A percentile compares a stretch with the other conserved stretches of the same genome.
These are phyloP conservation scores for Cochlearius cochlearius DNA, from an alignment of 2,113 vertebrate species.

Conservation along the genomic window DNA sequence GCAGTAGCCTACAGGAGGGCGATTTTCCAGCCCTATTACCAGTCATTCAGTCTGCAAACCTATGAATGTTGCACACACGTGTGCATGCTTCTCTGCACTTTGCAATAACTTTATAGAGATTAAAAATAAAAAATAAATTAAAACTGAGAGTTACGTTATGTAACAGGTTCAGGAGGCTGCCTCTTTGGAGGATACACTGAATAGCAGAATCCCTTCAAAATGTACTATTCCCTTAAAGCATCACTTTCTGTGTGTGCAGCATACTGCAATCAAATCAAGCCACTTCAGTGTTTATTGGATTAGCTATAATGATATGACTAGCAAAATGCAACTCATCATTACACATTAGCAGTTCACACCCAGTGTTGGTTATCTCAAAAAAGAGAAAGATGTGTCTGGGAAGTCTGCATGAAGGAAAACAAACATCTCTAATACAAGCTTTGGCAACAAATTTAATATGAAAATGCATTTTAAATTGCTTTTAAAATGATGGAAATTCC, in stretches of 20 bases:
- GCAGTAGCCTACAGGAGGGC: background rate
- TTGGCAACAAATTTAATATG: conserved; percentile 12
- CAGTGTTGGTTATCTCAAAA: background rate
- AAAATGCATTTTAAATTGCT: conserved; percentile 51
- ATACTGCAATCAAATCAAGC: background rate
- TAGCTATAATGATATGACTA: background rate
- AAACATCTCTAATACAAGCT: background rate
- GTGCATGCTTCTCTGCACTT: background rate
- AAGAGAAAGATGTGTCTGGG: background rate
- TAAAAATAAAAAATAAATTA: background rate
- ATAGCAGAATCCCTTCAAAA: background rate
- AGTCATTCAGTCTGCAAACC: background rate
- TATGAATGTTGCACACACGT: background rate
- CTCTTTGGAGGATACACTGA: background rate
- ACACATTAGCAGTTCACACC: background rate
- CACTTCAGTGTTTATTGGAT: background rate
- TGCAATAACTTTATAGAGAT: background rate
- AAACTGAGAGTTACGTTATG: background rate
- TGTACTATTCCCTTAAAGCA: background rate
- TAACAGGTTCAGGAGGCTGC: background rate
- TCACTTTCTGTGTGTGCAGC: background rate
- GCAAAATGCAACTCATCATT: background rate
- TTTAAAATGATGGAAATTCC: conserved; percentile 22
- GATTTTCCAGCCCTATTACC: background rate
- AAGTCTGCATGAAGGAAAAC: background rate